Evolutionary conservation across 2,888 invertebrate species (phyloP), one percentile per base, ranked within the genome.

Genomic region (Muschampia plurimacula): DNA sequence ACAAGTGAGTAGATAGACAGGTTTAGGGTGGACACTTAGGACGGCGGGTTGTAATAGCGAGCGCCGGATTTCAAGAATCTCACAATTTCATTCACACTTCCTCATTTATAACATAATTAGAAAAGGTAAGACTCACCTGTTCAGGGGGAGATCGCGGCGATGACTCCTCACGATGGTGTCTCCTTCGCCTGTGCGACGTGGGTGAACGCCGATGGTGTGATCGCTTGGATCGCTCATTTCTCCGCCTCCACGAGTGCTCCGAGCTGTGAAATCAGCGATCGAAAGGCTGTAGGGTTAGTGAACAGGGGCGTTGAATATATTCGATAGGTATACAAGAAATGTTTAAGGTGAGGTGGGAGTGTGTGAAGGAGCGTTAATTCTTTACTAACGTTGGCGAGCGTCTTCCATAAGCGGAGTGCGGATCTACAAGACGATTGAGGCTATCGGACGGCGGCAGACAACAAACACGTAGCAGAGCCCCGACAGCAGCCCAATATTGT

Each of bases 201-300:
- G 97, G 96, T 77, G 97, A 97, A 79, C 97, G 97, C 88, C 97
- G 96, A 80, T 97, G 96, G 89, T 97, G 96, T 84, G 97, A 97
- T 81, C 98, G 96, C 91, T 98, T 98, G 90, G 97, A 98, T 79
- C 98, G 96, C 84, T 97, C 95, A 96, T 97, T 91, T 95, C 97
- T 93, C 95, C 97, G 86, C 95, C 97, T 89, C 96, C 97, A 91
- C 95, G 96, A 95, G 96, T 97, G 97, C 95, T 96, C 96, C 90
- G 96, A 96, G 92, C 96, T 96, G 96, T 95, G 96, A 86, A 96
- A 95, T 93, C 89, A 91, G 88, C 89, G 89, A 90, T 95, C 95
- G 91, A 95, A 88, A 83, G 90, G 88, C 90, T 92, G 83, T 93
- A 93, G 92, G 91, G 93, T 93, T 92, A 93, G 93, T 91, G 88